These are phyloP conservation scores for Pseudopodoces humilis DNA, from an alignment of 2,113 vertebrate genomes.

Conservation along the genomic window DNA sequence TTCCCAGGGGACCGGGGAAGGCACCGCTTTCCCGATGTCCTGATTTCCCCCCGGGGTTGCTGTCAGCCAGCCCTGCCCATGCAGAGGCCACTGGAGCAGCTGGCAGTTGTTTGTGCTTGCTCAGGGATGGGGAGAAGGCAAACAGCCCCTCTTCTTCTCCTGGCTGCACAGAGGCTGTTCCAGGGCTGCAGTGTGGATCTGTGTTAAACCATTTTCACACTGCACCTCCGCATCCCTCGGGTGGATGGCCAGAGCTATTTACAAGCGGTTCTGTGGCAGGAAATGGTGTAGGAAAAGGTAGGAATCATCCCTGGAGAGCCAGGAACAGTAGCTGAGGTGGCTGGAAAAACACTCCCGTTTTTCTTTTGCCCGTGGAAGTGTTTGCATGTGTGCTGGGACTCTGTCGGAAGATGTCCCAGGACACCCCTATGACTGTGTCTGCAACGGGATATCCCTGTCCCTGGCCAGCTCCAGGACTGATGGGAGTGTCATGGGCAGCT, in stretches of 20 bases:
- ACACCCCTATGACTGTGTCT: background rate
- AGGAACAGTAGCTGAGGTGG: background rate
- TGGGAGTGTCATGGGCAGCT: background rate
- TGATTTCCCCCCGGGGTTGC: background rate
- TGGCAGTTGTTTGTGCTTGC: background rate
- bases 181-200: background rate
- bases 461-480: rapidly evolving
- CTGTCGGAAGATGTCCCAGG: background rate
- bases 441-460: too few species aligned
- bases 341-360: background rate
- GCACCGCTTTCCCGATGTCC: background rate
- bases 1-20: rapidly evolving
- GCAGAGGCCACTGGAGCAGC: background rate
- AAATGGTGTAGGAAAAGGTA: background rate
- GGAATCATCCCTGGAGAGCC: background rate
- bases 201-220: background rate
- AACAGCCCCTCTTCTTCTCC: background rate
- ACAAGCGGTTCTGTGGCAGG: background rate
- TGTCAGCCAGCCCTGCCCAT: background rate
- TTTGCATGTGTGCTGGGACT: background rate
- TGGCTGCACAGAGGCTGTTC: background rate
- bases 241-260: background rate
- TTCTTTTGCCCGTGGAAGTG: background rate
- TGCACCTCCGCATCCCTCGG: background rate
- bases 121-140: background rate